Percentiles rank a stretch among this genome's conserved stretches.
These are phyloP conservation scores for Eristalis pertinax DNA, from an alignment of 2,888 invertebrate species.

Conservation along the genomic window DNA sequence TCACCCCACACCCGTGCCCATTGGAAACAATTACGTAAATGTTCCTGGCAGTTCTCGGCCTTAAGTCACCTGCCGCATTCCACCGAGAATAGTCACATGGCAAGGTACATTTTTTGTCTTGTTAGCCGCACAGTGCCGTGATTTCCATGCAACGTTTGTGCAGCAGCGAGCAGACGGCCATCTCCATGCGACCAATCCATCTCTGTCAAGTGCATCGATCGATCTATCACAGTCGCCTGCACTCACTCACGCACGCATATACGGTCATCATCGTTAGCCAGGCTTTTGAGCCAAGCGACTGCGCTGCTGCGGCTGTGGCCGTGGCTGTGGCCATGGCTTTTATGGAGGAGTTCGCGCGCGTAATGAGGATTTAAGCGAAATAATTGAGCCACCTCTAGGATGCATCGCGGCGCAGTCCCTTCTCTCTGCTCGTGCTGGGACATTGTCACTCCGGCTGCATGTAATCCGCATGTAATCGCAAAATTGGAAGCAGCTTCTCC, in stretches of 20 bases:
- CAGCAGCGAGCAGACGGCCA: neutral
- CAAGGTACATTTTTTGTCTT: conserved; percentile 26
- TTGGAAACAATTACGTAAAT: conserved; percentile 62
- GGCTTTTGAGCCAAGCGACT: neutral
- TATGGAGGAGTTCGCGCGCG: conserved; percentile 67
- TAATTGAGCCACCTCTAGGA: conserved; percentile 62
- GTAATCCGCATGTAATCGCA: conserved; percentile 71
- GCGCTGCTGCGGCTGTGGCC: neutral
- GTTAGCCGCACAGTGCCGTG: neutral
- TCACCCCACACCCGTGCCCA: conserved; percentile 9
- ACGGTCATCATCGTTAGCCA: conserved; percentile 44
- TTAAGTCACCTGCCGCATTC: conserved; percentile 63
- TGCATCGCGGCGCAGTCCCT: neutral
- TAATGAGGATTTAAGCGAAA: conserved; percentile 64
- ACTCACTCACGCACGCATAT: conserved; percentile 41
- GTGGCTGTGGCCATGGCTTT: conserved; percentile 7
- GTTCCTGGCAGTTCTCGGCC: conserved; percentile 11
- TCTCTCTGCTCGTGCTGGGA: conserved; percentile 2
- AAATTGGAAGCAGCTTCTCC: conserved; percentile 45
- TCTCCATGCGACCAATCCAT: conserved; percentile 45
- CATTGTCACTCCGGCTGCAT: conserved; percentile 63
- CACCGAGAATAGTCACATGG: conserved; percentile 56
- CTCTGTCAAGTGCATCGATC: conserved; percentile 64
- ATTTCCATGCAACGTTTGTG: conserved; percentile 62
- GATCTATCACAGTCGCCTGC: conserved; percentile 56